phyloP scores from a whole-genome alignment of 2,797 vertebrate genomes.

The Discoglossus pictus region DNA sequence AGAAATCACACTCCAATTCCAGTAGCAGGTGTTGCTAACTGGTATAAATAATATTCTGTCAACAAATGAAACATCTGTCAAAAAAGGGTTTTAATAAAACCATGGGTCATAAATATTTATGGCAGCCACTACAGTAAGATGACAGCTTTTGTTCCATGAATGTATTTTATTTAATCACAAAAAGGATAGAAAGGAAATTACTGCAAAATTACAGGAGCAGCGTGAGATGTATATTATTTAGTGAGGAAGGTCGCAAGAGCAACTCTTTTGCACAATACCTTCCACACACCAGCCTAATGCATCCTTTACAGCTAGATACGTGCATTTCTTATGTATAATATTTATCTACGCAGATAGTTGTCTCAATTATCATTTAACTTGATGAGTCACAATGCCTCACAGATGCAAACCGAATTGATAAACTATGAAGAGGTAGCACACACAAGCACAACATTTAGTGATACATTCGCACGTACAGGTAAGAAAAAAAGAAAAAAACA shows the following conservation, averaged over 20 bases:
- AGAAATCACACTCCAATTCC: constrained; percentile 15
- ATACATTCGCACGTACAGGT: too few species aligned
- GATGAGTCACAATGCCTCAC: too few species aligned
- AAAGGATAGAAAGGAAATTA: constrained; percentile 29
- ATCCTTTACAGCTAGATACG: too few species aligned
- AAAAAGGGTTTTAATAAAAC: constrained; percentile 35
- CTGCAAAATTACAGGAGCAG: constrained; percentile 20
- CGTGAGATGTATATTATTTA: neutral
- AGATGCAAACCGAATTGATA: too few species aligned
- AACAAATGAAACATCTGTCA: constrained; percentile 46
- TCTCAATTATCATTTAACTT: too few species aligned
- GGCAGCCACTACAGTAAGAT: constrained; percentile 9
- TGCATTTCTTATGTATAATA: too few species aligned
- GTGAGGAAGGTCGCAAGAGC: constrained; percentile 1
- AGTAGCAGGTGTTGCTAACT: constrained; percentile 43
- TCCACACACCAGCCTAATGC: too few species aligned
- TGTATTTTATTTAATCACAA: constrained; percentile 31
- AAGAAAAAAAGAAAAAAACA: too few species aligned
- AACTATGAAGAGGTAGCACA: too few species aligned
- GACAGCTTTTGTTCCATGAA: constrained; percentile 44
- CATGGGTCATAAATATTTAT: constrained; percentile 49
- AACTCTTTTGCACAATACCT: too few species aligned
- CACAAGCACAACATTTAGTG: too few species aligned
- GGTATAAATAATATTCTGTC: constrained; percentile 47
- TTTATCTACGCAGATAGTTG: too few species aligned